These are phyloP conservation scores for Phyllotis vaccarum DNA, from an alignment of 2,797 vertebrate genomes.

Conservation along the genomic window DNA sequence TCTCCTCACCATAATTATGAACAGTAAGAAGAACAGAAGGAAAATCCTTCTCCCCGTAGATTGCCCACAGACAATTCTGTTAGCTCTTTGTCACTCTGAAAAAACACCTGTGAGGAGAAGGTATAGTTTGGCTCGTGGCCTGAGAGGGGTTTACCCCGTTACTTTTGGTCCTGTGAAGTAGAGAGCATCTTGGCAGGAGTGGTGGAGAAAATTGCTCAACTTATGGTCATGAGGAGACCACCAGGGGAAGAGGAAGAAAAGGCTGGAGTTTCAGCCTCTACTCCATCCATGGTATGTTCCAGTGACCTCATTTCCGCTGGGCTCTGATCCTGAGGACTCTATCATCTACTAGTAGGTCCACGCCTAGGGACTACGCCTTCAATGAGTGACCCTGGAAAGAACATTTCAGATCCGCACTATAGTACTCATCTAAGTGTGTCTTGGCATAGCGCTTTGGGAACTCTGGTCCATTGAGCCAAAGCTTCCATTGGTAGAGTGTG, in stretches of 20 bases:
- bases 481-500: not conserved
- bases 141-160: not conserved
- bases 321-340: not conserved
- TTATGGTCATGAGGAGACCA: not conserved
- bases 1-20: not conserved
- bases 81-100: not conserved
- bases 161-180: not conserved
- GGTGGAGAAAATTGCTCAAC: not conserved
- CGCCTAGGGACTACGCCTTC: not conserved
- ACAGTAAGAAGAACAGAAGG: not conserved
- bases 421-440: not conserved
- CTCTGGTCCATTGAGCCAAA: not conserved
- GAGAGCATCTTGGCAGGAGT: not conserved
- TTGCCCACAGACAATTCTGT: not conserved
- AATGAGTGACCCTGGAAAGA: not conserved
- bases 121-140: not conserved
- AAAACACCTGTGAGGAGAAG: not conserved
- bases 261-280: not conserved
- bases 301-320: not conserved
- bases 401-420: not conserved
- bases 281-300: not conserved
- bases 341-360: not conserved
- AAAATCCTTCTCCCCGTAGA: not conserved
- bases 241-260: not conserved
- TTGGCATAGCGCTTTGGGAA: not conserved